Evolutionary conservation across 1,140 invertebrate species (phyloP), one percentile per base, ranked within the genome.

Genomic region (Rhopalosiphum maidis): DNA sequence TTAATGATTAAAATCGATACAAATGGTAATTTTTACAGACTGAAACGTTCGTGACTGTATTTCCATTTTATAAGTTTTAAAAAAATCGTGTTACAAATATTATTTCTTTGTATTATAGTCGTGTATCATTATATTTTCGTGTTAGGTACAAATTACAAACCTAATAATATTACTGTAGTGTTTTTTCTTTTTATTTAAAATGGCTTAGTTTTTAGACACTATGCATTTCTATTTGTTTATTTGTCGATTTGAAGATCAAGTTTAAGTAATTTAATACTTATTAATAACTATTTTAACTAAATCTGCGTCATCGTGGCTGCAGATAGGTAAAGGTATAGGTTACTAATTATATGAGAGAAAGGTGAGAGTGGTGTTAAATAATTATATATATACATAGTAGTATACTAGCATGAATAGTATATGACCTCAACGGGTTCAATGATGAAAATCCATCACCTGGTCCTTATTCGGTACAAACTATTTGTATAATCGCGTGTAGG

Each of bases 71-170:
- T 54, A 11, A 6, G 23, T 60, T 54, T 90, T 48, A 30, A 90
- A 60, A 51, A 90, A 90, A 60, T 90, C 88, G 88, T 90, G 51
- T 54, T 6, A 43, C 54, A 90, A 41, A 60, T 90, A 41, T 55
- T 7, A 43, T 37, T 89, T 43, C 37, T 60, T 90, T 55, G 18
- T 89, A 5, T 22, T 35, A 77, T 51, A 51, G 2, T 48, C 46
- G 30, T 48, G 41, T 22, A 22, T 37, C 37, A 37, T 82, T 21
- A 35, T 85, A 37, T 85, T n/a, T n/a, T 77, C 15, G 15, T n/a
- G n/a, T n/a, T n/a, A 43, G 23, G 83, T 85, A 85, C 3, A 43
- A 41, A 85, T 8, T 77, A 77, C 48, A 51, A 18, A 51, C 60
- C 15, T 18, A 85, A 85, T 77, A 77, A 77, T 37, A 85, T 85